Evolutionary conservation across 2,797 vertebrate species (phyloP).

Genomic region (Galago senegalensis): DNA sequence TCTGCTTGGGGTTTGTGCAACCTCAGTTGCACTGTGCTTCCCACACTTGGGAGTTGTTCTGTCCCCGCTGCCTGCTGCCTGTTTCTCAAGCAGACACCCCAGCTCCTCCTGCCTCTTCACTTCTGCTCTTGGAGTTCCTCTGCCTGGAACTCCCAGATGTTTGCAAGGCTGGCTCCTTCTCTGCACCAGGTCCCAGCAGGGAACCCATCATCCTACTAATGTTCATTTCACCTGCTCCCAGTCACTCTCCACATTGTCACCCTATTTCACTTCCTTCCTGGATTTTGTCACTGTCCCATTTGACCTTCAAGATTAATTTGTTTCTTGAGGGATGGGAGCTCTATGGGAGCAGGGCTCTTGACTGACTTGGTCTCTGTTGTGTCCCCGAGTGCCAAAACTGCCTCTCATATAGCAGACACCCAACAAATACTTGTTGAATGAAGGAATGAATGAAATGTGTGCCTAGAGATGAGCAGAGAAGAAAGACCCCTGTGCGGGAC

Average conservation of each 20-base stretch:
- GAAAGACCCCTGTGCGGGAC: neutral
- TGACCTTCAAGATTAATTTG: neutral
- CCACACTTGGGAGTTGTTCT: neutral
- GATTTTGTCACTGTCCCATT: neutral
- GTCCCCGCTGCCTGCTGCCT: neutral
- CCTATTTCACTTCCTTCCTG: neutral
- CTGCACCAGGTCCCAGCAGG: neutral
- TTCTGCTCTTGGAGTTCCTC: conserved; percentile 3
- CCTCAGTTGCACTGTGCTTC: neutral
- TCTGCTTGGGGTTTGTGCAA: neutral
- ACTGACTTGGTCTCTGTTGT: neutral
- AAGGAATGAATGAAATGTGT: neutral
- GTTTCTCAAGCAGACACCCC: neutral
- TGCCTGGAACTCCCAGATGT: neutral
- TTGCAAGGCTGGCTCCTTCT: neutral
- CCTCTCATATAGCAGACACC: neutral
- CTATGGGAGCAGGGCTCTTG: neutral
- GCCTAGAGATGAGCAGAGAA: neutral
- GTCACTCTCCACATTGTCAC: neutral
- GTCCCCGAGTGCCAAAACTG: neutral
- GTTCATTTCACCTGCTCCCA: rapidly evolving
- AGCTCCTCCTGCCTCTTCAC: neutral
- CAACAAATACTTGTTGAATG: neutral
- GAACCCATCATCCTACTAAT: neutral
- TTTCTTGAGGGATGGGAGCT: neutral